Conservation (phyloP, 1,140 invertebrate species). For the Gonatopus flavifemur region DNA sequence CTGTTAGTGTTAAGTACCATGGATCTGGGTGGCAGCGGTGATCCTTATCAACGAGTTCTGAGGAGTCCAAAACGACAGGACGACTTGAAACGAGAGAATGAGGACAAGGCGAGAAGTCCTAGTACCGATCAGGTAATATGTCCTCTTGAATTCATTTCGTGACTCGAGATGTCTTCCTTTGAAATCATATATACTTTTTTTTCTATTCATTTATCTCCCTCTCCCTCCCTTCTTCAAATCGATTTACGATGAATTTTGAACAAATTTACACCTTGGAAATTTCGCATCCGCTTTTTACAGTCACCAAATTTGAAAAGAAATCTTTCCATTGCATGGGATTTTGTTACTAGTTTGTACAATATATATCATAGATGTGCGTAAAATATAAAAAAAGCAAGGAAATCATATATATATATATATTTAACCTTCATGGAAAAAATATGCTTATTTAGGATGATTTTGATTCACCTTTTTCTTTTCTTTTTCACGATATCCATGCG, state of each 20-base stretch:
- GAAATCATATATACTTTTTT: constrained; percentile 12
- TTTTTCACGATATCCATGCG: too few relatives aligned
- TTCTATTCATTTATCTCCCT: constrained; percentile 4
- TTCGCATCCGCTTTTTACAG: constrained; percentile 24
- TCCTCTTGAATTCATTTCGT: too few relatives aligned
- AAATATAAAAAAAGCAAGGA: too few relatives aligned
- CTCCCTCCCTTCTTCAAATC: neutral
- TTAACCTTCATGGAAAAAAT: too few relatives aligned
- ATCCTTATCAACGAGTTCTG: constrained; percentile 85
- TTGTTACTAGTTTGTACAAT: too few relatives aligned
- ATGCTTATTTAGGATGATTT: too few relatives aligned
- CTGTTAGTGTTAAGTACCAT: constrained; percentile 81
- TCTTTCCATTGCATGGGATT: constrained; percentile 33
- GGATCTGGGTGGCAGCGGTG: constrained; percentile 85
- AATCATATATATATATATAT: too few relatives aligned
- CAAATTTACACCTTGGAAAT: constrained; percentile 13
- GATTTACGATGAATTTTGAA: constrained; percentile 6
- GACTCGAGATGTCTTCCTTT: constrained; percentile 19
- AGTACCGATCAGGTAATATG: constrained; percentile 85
- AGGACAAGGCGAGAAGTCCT: constrained; percentile 79
- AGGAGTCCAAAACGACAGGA: constrained; percentile 76
- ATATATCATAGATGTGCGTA: too few relatives aligned
- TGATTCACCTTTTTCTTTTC: too few relatives aligned
- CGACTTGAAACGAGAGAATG: constrained; percentile 57
- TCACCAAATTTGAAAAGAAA: constrained; percentile 13